These are phyloP conservation scores for Oncorhynchus masou DNA, from an alignment of 2,113 vertebrate genomes.

Conservation along the genomic window DNA sequence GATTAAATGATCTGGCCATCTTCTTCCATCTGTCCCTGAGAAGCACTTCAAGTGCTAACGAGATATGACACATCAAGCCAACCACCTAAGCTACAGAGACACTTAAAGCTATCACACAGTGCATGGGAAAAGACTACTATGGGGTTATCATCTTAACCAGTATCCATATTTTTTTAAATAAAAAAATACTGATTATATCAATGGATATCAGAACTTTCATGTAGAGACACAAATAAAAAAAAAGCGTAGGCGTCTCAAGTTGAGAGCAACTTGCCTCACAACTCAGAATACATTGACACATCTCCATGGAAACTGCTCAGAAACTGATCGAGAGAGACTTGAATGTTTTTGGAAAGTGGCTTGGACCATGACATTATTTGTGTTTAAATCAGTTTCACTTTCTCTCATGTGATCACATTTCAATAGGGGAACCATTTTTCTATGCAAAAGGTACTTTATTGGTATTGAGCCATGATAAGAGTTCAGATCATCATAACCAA, in stretches of 20 bases:
- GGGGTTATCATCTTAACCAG: slow-evolving; percentile 1
- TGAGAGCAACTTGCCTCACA: slow-evolving; percentile 34
- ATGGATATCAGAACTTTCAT: slow-evolving; percentile 15
- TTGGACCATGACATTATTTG: background rate
- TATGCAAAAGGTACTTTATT: background rate
- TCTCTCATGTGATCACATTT: background rate
- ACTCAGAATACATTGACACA: slow-evolving; percentile 47
- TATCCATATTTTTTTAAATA: background rate
- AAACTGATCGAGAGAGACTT: background rate
- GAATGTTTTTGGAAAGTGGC: slow-evolving; percentile 10
- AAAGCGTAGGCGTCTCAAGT: slow-evolving; percentile 21
- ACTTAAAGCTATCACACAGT: background rate
- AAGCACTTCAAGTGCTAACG: slow-evolving; percentile 20
- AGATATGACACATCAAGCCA: slow-evolving; percentile 20
- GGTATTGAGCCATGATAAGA: background rate
- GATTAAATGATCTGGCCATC: background rate
- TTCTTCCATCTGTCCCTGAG: background rate
- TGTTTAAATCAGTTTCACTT: background rate
- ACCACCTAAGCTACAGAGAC: slow-evolving; percentile 11
- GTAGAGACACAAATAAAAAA: slow-evolving; percentile 13
- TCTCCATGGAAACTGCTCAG: slow-evolving; percentile 62
- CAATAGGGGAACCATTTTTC: background rate
- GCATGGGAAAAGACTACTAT: background rate
- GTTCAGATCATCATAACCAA: background rate
- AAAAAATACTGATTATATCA: background rate